phyloP scores from a whole-genome alignment of 2,888 invertebrate genomes.

The Drosophila anomalata region DNA sequence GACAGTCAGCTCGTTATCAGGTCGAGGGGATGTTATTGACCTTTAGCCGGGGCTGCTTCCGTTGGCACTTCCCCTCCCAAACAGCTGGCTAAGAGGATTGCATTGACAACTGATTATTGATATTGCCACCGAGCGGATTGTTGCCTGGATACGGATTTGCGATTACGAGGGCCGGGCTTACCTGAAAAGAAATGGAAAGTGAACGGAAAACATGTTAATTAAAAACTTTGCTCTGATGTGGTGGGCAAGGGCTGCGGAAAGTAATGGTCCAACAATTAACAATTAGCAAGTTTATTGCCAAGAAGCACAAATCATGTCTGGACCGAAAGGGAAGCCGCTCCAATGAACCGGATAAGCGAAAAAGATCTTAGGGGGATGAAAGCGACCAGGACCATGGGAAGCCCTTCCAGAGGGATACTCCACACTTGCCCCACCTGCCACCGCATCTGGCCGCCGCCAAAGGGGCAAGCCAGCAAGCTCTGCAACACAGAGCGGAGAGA shows the following conservation, averaged over 20 bases:
- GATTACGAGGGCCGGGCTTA: slow-evolving; percentile 42
- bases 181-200: slow-evolving; percentile 63
- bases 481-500: background rate
- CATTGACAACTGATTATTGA: too few relatives aligned
- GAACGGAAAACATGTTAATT: slow-evolving; percentile 65
- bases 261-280: slow-evolving; percentile 45
- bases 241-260: slow-evolving; percentile 6
- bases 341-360: slow-evolving; percentile 30
- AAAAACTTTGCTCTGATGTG: slow-evolving; percentile 36
- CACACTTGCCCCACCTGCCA: background rate
- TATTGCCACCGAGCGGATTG: background rate
- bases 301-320: slow-evolving; percentile 63
- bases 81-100: too few relatives aligned
- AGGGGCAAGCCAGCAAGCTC: slow-evolving; percentile 7
- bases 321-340: slow-evolving; percentile 24
- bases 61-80: too few relatives aligned
- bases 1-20: slow-evolving; percentile 39
- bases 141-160: background rate
- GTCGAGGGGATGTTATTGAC: slow-evolving; percentile 57
- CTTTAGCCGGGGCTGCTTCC: slow-evolving; percentile 24
- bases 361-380: slow-evolving; percentile 5
- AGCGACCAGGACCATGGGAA: slow-evolving; percentile 1
- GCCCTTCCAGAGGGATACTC: slow-evolving; percentile 4
- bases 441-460: background rate
- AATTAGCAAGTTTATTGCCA: slow-evolving; percentile 64